Base-by-base conservation (phyloP, 1,140 invertebrate species). In the Diprion similis region DNA sequence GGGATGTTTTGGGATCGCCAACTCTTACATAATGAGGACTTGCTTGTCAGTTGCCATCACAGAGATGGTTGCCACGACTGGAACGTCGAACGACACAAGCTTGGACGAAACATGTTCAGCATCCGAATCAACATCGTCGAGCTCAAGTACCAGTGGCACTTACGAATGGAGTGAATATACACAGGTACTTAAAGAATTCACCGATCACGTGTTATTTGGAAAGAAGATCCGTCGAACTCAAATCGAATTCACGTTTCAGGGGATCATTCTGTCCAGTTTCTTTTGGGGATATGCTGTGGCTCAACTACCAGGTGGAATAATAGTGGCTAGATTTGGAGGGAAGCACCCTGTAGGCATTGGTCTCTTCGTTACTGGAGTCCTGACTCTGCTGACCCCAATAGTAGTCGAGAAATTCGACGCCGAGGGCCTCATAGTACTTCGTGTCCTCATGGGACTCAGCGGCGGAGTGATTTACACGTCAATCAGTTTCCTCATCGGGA, bases 21-120 rank as follows among this genome's bases (percentile, higher is more conserved):
- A 94, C 82, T 92, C 95, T 11, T 97, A 96, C 83, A 93, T 94
- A 17, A 93, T 97, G 92, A 89, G 95, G 46, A 93, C 95, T 1
- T 95, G 94, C 78, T 88, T 97, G 15, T 96, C 94, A 51, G 10
- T 96, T 19, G 95, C 95, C 10, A 96, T 97, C 77, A 95, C 96
- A 11, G 94, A 95, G 79, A 95, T 97, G 93, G 93, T 92, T 15
- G 48, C 15, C 15, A 51, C 10, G 10, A 51, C 48, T 0, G 10
- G 10, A 10, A 51, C 10, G 10, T 51, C 48, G 10, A 15, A 15
- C 10, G 15, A 10, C 48, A 51, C 48, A 10, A 15, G 15, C 48
- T 10, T 51, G 15, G 48, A 51, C 48, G 48, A 51, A 15, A 51
- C 48, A 10, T 15, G 10, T 15, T 51, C 10, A 10, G 1, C 48